These are phyloP conservation scores for Odocoileus virginianus DNA, from an alignment of 2,113 vertebrate species.

Conservation along the genomic window DNA sequence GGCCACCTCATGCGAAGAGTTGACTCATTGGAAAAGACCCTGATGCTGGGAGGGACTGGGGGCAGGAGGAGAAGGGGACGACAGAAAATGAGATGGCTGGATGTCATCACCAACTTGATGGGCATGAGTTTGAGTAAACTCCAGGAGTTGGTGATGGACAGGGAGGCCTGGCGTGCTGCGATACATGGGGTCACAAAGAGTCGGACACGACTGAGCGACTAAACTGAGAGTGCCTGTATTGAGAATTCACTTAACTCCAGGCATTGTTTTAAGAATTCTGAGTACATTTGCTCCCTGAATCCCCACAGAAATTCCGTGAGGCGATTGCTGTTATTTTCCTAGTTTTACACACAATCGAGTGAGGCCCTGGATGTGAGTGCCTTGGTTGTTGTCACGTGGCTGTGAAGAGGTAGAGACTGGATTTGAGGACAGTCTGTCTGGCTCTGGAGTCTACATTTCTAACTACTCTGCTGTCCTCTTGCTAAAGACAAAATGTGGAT, in stretches of 20 bases:
- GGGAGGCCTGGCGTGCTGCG: too few relatives aligned
- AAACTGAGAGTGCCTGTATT: not conserved
- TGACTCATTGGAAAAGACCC: too few relatives aligned
- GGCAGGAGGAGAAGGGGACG: too few relatives aligned
- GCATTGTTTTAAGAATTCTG: not conserved
- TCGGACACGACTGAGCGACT: too few relatives aligned
- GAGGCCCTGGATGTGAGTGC: not conserved
- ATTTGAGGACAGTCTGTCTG: not conserved
- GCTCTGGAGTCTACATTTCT: not conserved
- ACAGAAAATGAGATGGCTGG: too few relatives aligned
- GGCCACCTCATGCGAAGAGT: too few relatives aligned
- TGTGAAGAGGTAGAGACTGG: not conserved
- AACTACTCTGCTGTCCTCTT: not conserved
- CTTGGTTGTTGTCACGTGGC: not conserved
- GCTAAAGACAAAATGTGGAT: not conserved
- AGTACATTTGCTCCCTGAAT: not conserved
- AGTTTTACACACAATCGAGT: not conserved
- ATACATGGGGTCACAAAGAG: too few relatives aligned
- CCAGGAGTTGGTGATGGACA: too few relatives aligned
- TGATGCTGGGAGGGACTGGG: too few relatives aligned
- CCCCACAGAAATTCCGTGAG: not conserved
- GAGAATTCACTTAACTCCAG: not conserved
- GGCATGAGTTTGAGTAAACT: too few relatives aligned
- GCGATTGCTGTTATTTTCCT: not conserved
- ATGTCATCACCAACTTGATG: too few relatives aligned